A percentile compares a stretch with the other conserved stretches of the same genome.
Evolutionary conservation across 2,113 vertebrate species (phyloP).

Genomic region (Trematomus loennbergii): DNA sequence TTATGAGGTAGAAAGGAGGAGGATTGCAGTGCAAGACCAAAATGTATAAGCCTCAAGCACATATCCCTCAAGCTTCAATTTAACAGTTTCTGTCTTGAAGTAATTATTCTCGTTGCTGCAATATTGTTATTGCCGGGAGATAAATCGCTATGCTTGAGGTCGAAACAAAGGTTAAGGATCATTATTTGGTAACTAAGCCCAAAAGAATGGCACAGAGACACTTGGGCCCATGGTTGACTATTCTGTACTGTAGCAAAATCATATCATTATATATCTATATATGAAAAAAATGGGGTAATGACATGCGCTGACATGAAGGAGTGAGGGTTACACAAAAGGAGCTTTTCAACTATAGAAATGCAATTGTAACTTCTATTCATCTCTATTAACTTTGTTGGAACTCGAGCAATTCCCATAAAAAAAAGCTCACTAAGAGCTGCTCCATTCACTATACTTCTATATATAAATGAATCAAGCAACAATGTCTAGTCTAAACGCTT

Average conservation of each 20-base stretch:
- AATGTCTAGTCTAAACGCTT: too few species aligned
- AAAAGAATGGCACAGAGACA: background rate
- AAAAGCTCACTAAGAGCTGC: too few species aligned
- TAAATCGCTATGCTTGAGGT: constrained; percentile 25
- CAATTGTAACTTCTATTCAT: background rate
- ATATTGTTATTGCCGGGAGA: constrained; percentile 30
- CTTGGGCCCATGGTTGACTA: background rate
- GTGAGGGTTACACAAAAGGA: background rate
- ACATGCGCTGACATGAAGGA: background rate
- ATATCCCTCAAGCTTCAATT: constrained; percentile 57
- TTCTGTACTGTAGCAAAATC: constrained; percentile 2
- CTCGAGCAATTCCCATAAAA: background rate
- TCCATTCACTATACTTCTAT: background rate
- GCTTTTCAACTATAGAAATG: constrained; percentile 4
- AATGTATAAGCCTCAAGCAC: constrained; percentile 43
- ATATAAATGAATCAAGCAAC: background rate
- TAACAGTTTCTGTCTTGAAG: constrained; percentile 49
- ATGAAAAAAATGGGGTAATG: background rate
- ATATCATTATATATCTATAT: background rate
- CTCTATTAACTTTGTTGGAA: background rate
- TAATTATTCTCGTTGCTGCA: constrained; percentile 49
- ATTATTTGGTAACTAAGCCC: constrained; percentile 37
- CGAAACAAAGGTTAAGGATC: constrained; percentile 36
- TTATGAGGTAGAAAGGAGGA: background rate
- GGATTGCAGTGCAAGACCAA: constrained; percentile 32